phyloP scores from a whole-genome alignment of 2,113 vertebrate genomes.

The Sarotherodon lohbergeri region DNA sequence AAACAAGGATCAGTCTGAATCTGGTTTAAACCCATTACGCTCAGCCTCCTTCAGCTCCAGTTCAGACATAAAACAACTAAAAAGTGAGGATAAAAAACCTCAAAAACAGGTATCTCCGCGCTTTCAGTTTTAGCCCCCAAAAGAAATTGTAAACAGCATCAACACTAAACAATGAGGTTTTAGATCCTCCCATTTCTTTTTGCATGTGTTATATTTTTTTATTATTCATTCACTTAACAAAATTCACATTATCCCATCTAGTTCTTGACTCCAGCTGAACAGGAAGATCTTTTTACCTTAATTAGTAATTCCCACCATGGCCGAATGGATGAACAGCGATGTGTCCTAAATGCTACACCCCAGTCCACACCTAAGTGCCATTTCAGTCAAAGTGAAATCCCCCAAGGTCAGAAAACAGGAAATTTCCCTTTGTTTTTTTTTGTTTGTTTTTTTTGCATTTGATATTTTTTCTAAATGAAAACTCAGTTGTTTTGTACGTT shows the following conservation, averaged over 20 bases:
- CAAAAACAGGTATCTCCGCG: slow-evolving; percentile 3
- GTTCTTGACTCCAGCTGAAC: slow-evolving; percentile 39
- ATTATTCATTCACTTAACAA: background rate
- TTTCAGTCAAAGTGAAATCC: background rate
- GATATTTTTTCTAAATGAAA: background rate
- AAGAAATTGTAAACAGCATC: background rate
- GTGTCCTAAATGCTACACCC: slow-evolving; percentile 60
- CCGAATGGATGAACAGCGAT: slow-evolving; percentile 81
- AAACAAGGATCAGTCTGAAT: background rate
- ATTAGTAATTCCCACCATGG: slow-evolving; percentile 72
- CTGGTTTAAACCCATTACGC: background rate
- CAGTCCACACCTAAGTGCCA: slow-evolving; percentile 24
- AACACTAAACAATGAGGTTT: background rate
- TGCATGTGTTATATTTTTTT: background rate
- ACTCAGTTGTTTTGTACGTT: background rate
- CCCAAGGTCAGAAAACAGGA: slow-evolving; percentile 38
- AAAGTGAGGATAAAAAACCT: slow-evolving; percentile 10
- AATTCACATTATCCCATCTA: background rate
- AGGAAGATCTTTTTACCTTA: slow-evolving; percentile 75
- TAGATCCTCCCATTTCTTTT: background rate
- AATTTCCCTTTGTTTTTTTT: background rate
- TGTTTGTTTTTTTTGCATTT: background rate
- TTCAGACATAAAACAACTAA: slow-evolving; percentile 21
- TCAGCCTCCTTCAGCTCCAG: slow-evolving; percentile 55
- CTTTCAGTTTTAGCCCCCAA: background rate